These are phyloP conservation scores for Dolichallabes microphthalmus DNA, from an alignment of 2,113 vertebrate genomes.

Conservation along the genomic window DNA sequence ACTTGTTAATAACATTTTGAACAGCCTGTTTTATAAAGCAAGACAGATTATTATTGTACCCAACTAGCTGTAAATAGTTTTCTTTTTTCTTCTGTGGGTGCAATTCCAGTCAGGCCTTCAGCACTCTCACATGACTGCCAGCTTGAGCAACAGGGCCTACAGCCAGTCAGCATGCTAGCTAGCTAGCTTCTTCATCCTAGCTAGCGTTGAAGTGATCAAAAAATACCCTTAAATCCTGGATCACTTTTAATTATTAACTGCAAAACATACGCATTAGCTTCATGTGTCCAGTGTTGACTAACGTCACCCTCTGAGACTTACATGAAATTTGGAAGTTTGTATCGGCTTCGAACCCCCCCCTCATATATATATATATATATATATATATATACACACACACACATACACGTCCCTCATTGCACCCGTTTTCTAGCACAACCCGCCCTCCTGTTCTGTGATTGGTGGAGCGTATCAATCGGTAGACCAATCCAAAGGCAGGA, in stretches of 20 bases:
- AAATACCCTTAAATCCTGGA: neutral
- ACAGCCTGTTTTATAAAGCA: neutral
- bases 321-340: slow-evolving; percentile 5
- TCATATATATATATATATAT: no score
- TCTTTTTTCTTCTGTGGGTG: neutral
- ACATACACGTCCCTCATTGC: neutral
- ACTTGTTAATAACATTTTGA: neutral
- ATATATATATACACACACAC: no score
- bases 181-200: neutral
- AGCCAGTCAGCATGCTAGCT: neutral
- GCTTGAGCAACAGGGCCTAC: slow-evolving; percentile 55
- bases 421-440: neutral
- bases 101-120: slow-evolving; percentile 36
- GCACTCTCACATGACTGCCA: slow-evolving; percentile 50
- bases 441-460: neutral
- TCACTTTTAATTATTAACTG: neutral
- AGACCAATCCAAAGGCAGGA: neutral
- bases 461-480: neutral
- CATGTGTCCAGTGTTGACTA: neutral
- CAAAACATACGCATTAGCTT: neutral
- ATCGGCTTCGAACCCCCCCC: neutral
- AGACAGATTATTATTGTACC: neutral
- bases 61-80: neutral
- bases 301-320: neutral
- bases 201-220: neutral